Percentiles rank a stretch among this genome's conserved stretches.
Evolutionary conservation across 2,888 invertebrate genomes (phyloP).

Genomic region (Drosophila mulleri): DNA sequence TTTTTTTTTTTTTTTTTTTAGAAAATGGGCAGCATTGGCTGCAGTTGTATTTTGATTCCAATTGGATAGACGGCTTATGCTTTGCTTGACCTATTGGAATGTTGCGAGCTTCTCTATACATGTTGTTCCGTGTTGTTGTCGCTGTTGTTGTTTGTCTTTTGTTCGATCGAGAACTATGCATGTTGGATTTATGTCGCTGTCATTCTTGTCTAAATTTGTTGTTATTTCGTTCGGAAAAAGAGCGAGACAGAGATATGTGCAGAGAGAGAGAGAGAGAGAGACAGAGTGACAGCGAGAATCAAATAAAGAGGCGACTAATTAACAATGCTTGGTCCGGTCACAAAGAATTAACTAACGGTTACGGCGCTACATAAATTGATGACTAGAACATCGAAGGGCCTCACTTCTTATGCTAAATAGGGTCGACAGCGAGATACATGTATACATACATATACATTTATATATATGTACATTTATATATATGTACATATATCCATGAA

Average conservation of each 20-base stretch:
- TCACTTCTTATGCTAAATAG: slow-evolving; percentile 39
- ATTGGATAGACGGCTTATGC: slow-evolving; percentile 62
- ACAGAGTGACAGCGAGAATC: background rate
- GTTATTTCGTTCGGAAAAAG: slow-evolving; percentile 3
- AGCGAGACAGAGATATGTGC: background rate
- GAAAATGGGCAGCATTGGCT: slow-evolving; percentile 44
- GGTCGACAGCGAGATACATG: slow-evolving; percentile 25
- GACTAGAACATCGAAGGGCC: slow-evolving; percentile 34
- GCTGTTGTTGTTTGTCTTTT: slow-evolving; percentile 2
- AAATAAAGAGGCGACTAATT: slow-evolving; percentile 55
- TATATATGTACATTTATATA: background rate
- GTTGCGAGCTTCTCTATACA: slow-evolving; percentile 17
- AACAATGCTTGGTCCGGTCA: slow-evolving; percentile 45
- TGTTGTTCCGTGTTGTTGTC: slow-evolving; percentile 5
- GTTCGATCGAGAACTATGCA: slow-evolving; percentile 39
- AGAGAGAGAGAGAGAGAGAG: background rate
- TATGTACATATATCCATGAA: background rate
- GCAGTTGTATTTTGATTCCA: slow-evolving; percentile 44
- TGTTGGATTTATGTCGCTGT: slow-evolving; percentile 50
- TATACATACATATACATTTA: background rate
- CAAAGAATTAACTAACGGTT: slow-evolving; percentile 55
- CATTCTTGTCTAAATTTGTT: slow-evolving; percentile 24
- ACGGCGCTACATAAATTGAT: slow-evolving; percentile 43
- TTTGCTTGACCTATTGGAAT: slow-evolving; percentile 57
- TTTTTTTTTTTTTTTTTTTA: slow-evolving; percentile 43